Evolutionary conservation across 35 echinoderm and acorn worm species (phyloP).

Genomic region (Apostichopus japonicus): DNA sequence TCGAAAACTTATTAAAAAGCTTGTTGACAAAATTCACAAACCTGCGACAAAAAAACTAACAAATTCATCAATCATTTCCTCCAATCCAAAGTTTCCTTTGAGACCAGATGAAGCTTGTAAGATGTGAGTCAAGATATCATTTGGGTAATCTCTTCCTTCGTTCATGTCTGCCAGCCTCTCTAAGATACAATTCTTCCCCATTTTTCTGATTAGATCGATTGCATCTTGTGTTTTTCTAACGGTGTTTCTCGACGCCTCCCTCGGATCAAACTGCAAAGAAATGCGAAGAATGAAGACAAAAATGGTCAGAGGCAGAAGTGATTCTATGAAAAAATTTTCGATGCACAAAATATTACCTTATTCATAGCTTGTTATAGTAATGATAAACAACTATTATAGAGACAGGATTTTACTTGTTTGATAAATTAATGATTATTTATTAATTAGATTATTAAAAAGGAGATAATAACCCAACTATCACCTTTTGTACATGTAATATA

Average conservation of each 20-base stretch:
- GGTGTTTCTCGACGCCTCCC: background rate
- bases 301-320: background rate
- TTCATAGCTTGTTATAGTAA: too few species aligned
- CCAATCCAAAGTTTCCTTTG: constrained; percentile 55
- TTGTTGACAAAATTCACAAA: background rate
- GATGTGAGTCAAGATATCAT: constrained; percentile 76
- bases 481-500: too few species aligned
- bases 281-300: background rate
- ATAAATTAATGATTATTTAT: background rate
- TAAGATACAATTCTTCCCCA: constrained; percentile 61
- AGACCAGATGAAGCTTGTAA: constrained; percentile 57
- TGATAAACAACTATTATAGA: too few species aligned
- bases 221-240: constrained; percentile 26
- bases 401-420: too few species aligned
- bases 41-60: constrained; percentile 75
- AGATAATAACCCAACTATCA: too few species aligned
- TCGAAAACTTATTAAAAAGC: too few species aligned
- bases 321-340: background rate
- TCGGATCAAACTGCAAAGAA: background rate
- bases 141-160: constrained; percentile 52
- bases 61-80: constrained; percentile 83
- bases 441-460: background rate
- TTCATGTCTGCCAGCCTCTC: constrained; percentile 64
- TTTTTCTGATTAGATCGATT: constrained; percentile 56
- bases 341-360: background rate